phyloP scores from a whole-genome alignment of 2,888 invertebrate genomes.

The Drosophila longiperda region DNA sequence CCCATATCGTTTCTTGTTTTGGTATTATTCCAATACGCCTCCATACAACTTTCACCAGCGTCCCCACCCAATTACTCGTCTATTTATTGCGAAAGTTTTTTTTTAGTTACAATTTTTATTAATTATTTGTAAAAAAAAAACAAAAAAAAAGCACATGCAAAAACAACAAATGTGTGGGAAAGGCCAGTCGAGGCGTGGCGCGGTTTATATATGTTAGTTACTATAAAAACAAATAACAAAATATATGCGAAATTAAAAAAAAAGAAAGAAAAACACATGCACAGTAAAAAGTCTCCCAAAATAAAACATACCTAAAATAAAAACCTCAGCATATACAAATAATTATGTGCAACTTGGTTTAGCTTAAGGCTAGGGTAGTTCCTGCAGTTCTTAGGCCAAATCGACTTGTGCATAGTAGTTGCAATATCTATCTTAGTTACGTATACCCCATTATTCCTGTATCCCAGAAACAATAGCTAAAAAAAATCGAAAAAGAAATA shows the following conservation, averaged over 20 bases:
- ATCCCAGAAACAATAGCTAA: conserved; percentile 30
- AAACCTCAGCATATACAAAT: conserved; percentile 34
- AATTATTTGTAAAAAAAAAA: conserved; percentile 55
- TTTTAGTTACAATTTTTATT: conserved; percentile 66
- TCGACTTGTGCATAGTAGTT: conserved; percentile 79
- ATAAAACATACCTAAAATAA: conserved; percentile 18
- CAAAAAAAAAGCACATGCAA: conserved; percentile 23
- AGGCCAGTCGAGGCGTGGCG: conserved; percentile 48
- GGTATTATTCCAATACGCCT: conserved; percentile 9
- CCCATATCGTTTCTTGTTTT: conserved; percentile 28
- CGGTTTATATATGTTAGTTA: conserved; percentile 55
- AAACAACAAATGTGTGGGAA: conserved; percentile 37
- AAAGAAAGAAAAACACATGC: conserved; percentile 22
- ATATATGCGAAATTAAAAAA: background rate
- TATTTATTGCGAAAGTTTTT: conserved; percentile 37
- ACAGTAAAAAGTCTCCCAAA: conserved; percentile 36
- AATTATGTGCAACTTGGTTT: conserved; percentile 83
- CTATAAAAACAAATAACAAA: conserved; percentile 34
- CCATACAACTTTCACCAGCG: background rate
- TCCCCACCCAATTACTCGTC: conserved; percentile 17
- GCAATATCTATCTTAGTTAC: conserved; percentile 64
- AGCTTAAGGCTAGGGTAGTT: conserved; percentile 57
- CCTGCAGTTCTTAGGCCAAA: conserved; percentile 64
- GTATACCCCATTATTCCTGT: conserved; percentile 28
- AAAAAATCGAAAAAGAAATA: conserved; percentile 32